Evolutionary conservation across 2,113 vertebrate genomes (phyloP).

Genomic region (Rynchops niger): DNA sequence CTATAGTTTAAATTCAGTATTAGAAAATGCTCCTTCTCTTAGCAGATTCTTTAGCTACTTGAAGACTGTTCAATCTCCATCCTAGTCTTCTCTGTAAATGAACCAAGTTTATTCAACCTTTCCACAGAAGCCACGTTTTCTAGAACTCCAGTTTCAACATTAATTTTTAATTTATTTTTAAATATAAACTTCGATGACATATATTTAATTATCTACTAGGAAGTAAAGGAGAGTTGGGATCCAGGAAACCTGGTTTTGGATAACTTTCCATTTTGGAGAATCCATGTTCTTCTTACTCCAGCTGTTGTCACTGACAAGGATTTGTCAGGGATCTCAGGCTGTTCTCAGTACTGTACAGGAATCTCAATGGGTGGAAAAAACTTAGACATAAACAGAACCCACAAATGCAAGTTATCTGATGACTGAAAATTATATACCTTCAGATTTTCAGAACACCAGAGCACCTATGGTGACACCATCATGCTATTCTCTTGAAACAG

Average conservation of each 20-base stretch:
- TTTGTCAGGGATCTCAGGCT: neutral
- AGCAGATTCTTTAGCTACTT: neutral
- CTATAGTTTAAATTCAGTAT: neutral
- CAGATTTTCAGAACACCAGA: neutral
- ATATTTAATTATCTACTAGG: neutral
- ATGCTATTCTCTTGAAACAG: neutral
- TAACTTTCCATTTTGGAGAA: neutral
- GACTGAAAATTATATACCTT: neutral
- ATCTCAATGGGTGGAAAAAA: neutral
- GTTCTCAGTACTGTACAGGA: neutral
- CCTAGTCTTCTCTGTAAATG: neutral
- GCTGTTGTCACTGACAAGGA: neutral
- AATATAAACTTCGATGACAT: neutral
- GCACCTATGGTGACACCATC: neutral
- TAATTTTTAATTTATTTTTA: neutral
- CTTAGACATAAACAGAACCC: neutral
- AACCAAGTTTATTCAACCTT: neutral
- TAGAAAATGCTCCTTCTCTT: neutral
- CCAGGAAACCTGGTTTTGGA: neutral
- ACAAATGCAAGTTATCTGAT: neutral
- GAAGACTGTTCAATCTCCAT: neutral
- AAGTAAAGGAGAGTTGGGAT: neutral
- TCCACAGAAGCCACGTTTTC: neutral
- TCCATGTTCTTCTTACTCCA: neutral
- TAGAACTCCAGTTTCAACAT: neutral